Evolutionary conservation across 2,888 invertebrate species (phyloP), one percentile per base, ranked within the genome.

Genomic region (Patella depressa): DNA sequence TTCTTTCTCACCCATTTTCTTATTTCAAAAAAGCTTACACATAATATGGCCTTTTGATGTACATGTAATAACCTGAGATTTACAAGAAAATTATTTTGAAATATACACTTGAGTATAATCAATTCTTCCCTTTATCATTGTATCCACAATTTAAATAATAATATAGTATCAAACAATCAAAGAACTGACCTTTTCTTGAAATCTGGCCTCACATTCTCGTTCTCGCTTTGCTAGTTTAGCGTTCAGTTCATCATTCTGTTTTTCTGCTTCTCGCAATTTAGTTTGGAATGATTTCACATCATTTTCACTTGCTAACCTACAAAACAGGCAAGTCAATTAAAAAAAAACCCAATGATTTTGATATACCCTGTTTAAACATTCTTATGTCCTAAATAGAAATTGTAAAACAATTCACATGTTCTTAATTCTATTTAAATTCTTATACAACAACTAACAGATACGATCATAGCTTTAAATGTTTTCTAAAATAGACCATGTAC

Each of bases 191-290:
- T 96, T 90, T 93, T 98, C 98, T 90, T 97, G 97, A 79, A 95
- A 94, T 89, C 96, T 94, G 87, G 96, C 94, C 92, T 98, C 98
- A 82, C 97, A 93, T 91, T 98, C 97, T 92, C 97, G 96, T 92
- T 98, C 98, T 93, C 93, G 97, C 89, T 97, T 97, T 7, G 97
- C 95, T 78, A 98, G 92, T 88, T 95, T 95, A 1, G 95, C 95
- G 65, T 96, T 95, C 90, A 98, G 93, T 84, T 98, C 97, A 1
- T 95, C 94, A 90, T 97, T 97, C 88, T 97, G 97, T 81, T 95
- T 95, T 90, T 98, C 97, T 75, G 97, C 90, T 88, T 96, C 96
- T 75, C 97, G 96, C 0, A 98, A 96, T 87, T 96, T 96, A 75
- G 94, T 95, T 83, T 96, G 94, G 0, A 97, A 96, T 5, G 95